These are phyloP conservation scores for Mionectes macconnelli DNA, from an alignment of 2,113 vertebrate genomes.

Conservation along the genomic window DNA sequence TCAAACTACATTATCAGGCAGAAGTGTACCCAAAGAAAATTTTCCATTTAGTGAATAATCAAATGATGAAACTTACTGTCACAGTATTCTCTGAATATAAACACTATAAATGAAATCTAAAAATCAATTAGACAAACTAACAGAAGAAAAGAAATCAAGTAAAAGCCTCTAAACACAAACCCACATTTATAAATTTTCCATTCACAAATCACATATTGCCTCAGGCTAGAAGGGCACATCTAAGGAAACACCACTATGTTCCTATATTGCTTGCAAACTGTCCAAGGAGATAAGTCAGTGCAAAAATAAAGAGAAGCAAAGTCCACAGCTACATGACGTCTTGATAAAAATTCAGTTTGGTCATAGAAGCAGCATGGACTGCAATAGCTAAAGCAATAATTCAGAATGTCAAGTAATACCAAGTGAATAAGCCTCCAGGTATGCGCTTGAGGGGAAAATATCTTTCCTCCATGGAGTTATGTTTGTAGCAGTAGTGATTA, in stretches of 20 bases:
- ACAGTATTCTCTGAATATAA: not conserved
- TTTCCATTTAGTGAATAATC: not conserved
- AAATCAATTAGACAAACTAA: not conserved
- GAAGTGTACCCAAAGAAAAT: not conserved
- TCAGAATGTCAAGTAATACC: not conserved
- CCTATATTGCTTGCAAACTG: not conserved
- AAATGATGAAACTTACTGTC: not conserved
- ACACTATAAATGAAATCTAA: not conserved
- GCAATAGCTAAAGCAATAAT: not conserved
- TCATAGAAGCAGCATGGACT: not conserved
- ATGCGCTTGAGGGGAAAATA: not conserved
- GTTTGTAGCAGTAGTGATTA: not conserved
- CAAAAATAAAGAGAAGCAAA: not conserved
- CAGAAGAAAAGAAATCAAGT: not conserved
- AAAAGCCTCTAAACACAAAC: not conserved
- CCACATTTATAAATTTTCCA: not conserved
- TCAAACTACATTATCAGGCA: not conserved
- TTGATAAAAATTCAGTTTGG: not conserved
- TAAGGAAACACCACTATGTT: not conserved
- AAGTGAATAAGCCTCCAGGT: not conserved
- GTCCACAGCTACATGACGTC: not conserved
- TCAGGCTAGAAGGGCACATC: not conserved
- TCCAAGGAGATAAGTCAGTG: not conserved
- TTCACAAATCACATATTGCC: not conserved
- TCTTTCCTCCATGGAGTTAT: not conserved